Evolutionary conservation across 2,888 invertebrate genomes (phyloP), one percentile per base, ranked within the genome.

Genomic region (Muscina levida): DNA sequence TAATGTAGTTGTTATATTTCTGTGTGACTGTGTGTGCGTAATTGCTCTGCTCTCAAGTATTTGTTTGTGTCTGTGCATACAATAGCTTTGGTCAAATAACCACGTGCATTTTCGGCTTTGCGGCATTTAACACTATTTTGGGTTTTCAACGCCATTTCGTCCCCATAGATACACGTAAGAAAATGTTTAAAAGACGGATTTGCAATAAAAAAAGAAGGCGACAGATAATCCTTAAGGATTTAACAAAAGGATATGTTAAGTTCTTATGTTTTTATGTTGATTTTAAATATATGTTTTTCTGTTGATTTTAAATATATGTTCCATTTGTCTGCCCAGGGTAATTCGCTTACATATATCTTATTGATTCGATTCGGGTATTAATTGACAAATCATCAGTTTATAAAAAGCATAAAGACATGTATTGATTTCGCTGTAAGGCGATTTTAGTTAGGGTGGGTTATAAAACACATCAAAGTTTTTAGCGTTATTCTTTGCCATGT

Each of bases 31-130:
- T 44, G 17, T 17, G 24, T 66, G 17, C 22, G 26, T 19, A 31
- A 5, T 3, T 31, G 1, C 24, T 39, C 51, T 22, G 53, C 39
- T 46, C 6, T 39, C 17, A 46, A 48, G 24, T 53, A 67, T 46
- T 44, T 59, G 51, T 56, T 11, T 70, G 65, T 39, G 42, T 70
- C 26, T 46, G 66, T 67, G 31, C 57, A 39, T 72, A 76, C 67
- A 72, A 39, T 62, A 51, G 17, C 31, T 31, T 72, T 77, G 83
- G 79, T 77, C 75, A 82, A 76, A 76, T 76, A 75, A 82, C 83
- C 83, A 84, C 83, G 83, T 84, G 83, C 82, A 79, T 75, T 78
- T 75, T 82, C 74, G 77, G 80, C 72, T 81, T 82, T 83, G 83
- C 79, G 83, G 83, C 78, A 82, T 78, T 82, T 83, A 75, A 48